These are phyloP conservation scores for Gyrodactylus salaris DNA, from an alignment of 1,140 invertebrate genomes.

Conservation along the genomic window DNA sequence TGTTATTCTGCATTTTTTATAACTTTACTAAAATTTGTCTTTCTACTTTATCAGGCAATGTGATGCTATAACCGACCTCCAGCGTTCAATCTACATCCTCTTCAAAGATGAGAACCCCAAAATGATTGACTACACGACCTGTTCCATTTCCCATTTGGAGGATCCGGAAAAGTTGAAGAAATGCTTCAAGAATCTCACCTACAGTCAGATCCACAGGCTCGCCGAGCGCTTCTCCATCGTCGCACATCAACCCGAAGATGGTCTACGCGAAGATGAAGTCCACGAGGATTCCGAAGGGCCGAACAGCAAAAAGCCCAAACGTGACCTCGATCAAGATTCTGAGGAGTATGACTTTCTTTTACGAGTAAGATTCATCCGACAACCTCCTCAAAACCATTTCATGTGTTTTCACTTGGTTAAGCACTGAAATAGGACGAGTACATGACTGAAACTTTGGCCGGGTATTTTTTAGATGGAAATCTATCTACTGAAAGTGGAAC, in stretches of 20 bases:
- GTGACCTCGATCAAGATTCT: neutral
- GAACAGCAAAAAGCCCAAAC: neutral
- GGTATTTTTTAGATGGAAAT: too few species aligned
- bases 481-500: too few species aligned
- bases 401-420: too few species aligned
- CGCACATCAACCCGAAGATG: neutral
- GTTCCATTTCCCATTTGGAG: neutral
- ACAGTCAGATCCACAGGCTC: neutral
- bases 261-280: neutral
- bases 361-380: too few species aligned
- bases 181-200: neutral
- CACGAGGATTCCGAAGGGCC: neutral
- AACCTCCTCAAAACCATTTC: too few species aligned
- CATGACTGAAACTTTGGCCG: too few species aligned
- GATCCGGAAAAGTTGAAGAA: neutral
- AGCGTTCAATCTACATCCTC: neutral
- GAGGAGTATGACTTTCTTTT: neutral
- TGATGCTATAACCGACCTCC: neutral
- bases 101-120: slow-evolving; percentile 1
- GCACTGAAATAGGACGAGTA: too few species aligned
- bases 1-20: neutral
- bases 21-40: slow-evolving; percentile 8
- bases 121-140: neutral
- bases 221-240: neutral
- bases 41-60: slow-evolving; percentile 5